Evolutionary conservation across 2,888 invertebrate genomes (phyloP).

Genomic region (Phania funesta): DNA sequence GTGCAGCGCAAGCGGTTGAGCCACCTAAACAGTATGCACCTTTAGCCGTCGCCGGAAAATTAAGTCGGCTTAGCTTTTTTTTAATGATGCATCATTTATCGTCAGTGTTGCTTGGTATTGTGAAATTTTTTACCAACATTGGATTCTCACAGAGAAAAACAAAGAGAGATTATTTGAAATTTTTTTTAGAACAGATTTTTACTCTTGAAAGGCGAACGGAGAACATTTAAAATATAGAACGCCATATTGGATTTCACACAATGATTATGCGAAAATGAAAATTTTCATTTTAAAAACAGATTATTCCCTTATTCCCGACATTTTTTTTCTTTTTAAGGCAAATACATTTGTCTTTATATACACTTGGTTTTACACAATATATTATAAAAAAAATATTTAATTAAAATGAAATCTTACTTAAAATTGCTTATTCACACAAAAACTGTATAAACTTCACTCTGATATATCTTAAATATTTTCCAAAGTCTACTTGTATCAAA

Average conservation of each 20-base stretch:
- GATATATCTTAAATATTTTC: constrained; percentile 46
- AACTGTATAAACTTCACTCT: constrained; percentile 39
- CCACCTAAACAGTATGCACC: too few relatives aligned
- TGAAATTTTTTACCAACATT: neutral
- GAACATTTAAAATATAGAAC: neutral
- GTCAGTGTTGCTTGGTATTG: too few relatives aligned
- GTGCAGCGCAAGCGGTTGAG: too few relatives aligned
- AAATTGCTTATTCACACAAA: constrained; percentile 51
- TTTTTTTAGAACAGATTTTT: neutral
- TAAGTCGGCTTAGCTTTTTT: too few relatives aligned
- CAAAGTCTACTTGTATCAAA: constrained; percentile 67
- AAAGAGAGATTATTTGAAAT: neutral
- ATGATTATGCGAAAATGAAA: constrained; percentile 19
- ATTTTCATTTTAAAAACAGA: too few relatives aligned
- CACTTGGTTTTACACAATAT: neutral
- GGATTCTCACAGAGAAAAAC: neutral
- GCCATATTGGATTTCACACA: constrained; percentile 42
- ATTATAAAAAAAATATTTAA: neutral
- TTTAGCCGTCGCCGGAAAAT: too few relatives aligned
- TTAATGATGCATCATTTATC: neutral
- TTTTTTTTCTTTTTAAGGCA: too few relatives aligned
- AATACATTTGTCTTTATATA: neutral
- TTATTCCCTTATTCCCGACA: too few relatives aligned
- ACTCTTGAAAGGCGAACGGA: neutral
- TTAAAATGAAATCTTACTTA: neutral